These are phyloP conservation scores for Paedocypris micromegethes DNA, from an alignment of 2,797 vertebrate species.

Conservation along the genomic window DNA sequence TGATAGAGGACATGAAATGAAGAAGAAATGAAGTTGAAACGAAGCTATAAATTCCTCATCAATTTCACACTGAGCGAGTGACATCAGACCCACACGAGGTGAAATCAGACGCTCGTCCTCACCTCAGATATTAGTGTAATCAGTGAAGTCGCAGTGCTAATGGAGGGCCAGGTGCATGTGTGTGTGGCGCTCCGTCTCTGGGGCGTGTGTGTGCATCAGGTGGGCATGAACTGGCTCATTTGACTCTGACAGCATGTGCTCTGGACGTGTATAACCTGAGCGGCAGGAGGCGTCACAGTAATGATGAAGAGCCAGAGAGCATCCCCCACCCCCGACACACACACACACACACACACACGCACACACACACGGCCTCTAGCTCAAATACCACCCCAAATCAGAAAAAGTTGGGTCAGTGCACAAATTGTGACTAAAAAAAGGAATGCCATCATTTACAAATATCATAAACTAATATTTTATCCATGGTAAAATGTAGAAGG, in stretches of 20 bases:
- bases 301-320: slow-evolving; percentile 58
- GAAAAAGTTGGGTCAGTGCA: too few species aligned
- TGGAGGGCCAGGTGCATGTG: slow-evolving; percentile 52
- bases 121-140: slow-evolving; percentile 51
- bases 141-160: slow-evolving; percentile 52
- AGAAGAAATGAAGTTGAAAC: too few species aligned
- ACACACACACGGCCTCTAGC: slow-evolving; percentile 29
- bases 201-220: slow-evolving; percentile 54
- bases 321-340: slow-evolving; percentile 39
- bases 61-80: too few species aligned
- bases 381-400: not conserved
- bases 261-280: slow-evolving; percentile 56
- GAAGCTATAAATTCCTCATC: too few species aligned
- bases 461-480: too few species aligned
- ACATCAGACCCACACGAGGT: too few species aligned
- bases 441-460: too few species aligned
- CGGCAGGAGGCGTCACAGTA: slow-evolving; percentile 53
- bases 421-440: too few species aligned
- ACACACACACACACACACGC: slow-evolving; percentile 28
- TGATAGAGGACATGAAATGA: too few species aligned
- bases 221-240: slow-evolving; percentile 59
- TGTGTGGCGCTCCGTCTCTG: slow-evolving; percentile 41
- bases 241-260: slow-evolving; percentile 59
- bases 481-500: too few species aligned
- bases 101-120: slow-evolving; percentile 26